A percentile compares a stretch with the other conserved stretches of the same genome.
phyloP scores from a whole-genome alignment of 2,888 invertebrate species.

The Euzetes globulus region DNA sequence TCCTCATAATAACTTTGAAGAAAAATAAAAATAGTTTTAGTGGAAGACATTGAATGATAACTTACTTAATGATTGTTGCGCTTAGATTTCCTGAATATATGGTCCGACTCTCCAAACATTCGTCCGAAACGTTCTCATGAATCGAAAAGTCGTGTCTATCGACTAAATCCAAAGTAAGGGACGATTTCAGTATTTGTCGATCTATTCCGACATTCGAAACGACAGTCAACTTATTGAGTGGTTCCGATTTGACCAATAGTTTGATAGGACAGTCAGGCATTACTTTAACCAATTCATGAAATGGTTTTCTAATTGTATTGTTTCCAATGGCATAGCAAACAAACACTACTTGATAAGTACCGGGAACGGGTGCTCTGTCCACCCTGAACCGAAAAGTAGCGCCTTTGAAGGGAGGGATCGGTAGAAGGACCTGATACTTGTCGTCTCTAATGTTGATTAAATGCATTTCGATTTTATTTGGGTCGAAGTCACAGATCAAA shows the following conservation, averaged over 20 bases:
- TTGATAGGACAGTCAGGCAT: neutral
- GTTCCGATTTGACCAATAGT: neutral
- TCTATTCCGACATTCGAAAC: neutral
- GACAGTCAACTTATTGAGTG: neutral
- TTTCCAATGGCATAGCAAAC: too few relatives aligned
- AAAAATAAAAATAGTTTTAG: too few relatives aligned
- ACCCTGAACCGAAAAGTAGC: too few relatives aligned
- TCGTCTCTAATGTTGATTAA: neutral
- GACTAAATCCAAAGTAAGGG: neutral
- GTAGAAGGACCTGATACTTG: neutral
- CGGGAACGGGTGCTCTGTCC: too few relatives aligned
- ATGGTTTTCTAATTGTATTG: too few relatives aligned
- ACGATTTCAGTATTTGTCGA: neutral
- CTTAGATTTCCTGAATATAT: too few relatives aligned
- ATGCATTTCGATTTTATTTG: neutral
- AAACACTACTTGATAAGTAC: too few relatives aligned
- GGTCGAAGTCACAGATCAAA: neutral
- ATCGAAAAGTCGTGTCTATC: neutral
- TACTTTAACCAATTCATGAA: neutral
- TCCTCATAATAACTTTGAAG: neutral
- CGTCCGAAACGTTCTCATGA: neutral
- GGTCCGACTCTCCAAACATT: too few relatives aligned
- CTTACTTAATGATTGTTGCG: neutral
- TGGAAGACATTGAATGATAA: too few relatives aligned
- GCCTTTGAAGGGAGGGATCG: neutral